Evolutionary conservation across 2,797 vertebrate species (phyloP), one percentile per base, ranked within the genome.

Genomic region (Tapirus indicus): DNA sequence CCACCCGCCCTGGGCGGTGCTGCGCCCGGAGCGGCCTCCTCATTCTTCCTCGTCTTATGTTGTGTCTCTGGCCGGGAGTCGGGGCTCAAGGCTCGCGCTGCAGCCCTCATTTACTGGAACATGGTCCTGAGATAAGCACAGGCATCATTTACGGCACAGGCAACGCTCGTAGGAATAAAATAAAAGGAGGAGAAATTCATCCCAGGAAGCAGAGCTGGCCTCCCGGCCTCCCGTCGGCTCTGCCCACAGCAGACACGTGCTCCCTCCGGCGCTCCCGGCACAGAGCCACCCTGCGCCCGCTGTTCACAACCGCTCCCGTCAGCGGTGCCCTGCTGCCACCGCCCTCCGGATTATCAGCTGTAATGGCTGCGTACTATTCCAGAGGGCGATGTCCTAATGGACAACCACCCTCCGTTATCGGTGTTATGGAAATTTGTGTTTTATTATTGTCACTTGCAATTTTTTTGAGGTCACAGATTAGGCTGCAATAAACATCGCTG

Each of bases 1-100:
- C 99, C 98, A 98, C 98, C 98, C 49, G 98, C 96, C 92, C 54
- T 78, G 97, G 98, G 32, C 96, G 68, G 96, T 72, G 90, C 95
- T 0, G 97, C 98, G 93, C 97, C 96, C 89, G 98, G 98, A 71
- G 96, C 21, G 7, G 99, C 98, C 96, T 99, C 99, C 97, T 99
- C 99, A 98, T 99, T 98, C 97, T 98, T 97, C 44, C 98, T 94
- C 84, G 97, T 7, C 75, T 11, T 56, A 5, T 0, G 84, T 0
- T 0, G 32, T 0, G 88, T 41, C 47, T 91, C 95, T 54, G 98
- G 97, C 58, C 21, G 96, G 90, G 69, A 44, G 93, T 92, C 7
- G 0, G 80, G 91, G 91, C 32, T 32, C 44, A 5, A 17, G 86
- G 86, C 32, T 7, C 0, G 54, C 1, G 20, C 29, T 0, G 88